Conservation (phyloP, 2,888 invertebrate species). For the Eudemis profundana region DNA sequence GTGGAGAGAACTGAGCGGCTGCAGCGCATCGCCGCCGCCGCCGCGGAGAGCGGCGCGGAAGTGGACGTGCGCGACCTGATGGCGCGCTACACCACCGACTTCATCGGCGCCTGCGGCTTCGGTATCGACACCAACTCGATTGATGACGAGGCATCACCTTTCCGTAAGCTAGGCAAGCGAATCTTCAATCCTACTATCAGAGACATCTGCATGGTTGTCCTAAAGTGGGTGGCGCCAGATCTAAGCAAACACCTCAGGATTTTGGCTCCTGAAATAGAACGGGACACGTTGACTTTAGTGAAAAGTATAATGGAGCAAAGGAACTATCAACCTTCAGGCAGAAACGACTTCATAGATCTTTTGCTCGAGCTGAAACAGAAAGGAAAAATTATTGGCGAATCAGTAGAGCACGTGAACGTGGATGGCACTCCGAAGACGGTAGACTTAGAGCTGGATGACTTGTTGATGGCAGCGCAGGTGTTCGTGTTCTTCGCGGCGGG, state of each 20-base stretch:
- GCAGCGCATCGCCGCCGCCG: conserved; percentile 50
- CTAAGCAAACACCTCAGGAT: not conserved
- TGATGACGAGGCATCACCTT: conserved; percentile 59
- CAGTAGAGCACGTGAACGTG: conserved; percentile 54
- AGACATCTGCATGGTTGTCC: not conserved
- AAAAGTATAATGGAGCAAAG: conserved; percentile 60
- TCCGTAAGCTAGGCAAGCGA: conserved; percentile 50
- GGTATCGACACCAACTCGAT: conserved; percentile 64
- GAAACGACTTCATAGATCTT: conserved; percentile 53
- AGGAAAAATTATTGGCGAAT: conserved; percentile 64
- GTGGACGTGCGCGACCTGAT: conserved; percentile 59
- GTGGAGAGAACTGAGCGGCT: conserved; percentile 67
- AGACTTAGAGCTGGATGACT: conserved; percentile 61
- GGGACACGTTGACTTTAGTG: conserved; percentile 18
- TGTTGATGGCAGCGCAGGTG: conserved; percentile 65
- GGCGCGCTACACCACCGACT: conserved; percentile 70
- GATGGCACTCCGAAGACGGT: conserved; percentile 61
- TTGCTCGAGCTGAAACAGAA: conserved; percentile 56
- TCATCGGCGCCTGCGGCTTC: conserved; percentile 68
- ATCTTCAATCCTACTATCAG: conserved; percentile 25
- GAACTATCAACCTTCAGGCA: conserved; percentile 58
- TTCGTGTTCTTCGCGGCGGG: conserved; percentile 75
- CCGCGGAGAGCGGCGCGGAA: conserved; percentile 49
- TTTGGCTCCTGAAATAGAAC: conserved; percentile 9
- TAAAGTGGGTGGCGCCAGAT: conserved; percentile 38